A percentile compares a stretch with the other conserved stretches of the same genome.
Evolutionary conservation across 2,113 vertebrate species (phyloP).

Genomic region (Rhynchopsitta pachyrhyncha): DNA sequence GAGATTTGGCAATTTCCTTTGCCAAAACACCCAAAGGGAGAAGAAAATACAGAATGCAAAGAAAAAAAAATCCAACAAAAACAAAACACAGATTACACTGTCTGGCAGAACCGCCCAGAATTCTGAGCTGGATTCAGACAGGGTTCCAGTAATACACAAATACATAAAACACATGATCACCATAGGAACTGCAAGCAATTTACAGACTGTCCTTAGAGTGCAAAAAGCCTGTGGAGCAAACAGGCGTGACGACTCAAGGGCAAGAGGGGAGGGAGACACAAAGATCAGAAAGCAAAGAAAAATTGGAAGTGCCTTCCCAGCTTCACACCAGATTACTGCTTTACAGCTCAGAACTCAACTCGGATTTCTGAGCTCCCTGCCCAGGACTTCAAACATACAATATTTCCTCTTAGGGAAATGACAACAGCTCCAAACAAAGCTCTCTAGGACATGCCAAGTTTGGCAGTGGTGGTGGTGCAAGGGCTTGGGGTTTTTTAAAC

Average conservation of each 20-base stretch:
- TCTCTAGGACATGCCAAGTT: neutral
- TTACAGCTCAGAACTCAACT: neutral
- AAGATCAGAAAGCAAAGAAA: neutral
- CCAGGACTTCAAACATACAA: neutral
- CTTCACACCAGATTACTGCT: neutral
- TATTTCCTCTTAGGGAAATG: neutral
- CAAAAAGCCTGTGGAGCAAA: neutral
- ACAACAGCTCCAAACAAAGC: neutral
- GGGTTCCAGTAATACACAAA: neutral
- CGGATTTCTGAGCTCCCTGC: neutral
- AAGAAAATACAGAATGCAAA: neutral
- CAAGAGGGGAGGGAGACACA: neutral
- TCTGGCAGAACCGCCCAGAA: neutral
- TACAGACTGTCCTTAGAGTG: neutral
- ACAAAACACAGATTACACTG: neutral
- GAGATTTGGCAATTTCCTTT: neutral
- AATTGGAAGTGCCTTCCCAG: neutral
- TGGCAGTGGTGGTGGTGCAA: neutral
- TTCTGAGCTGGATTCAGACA: neutral
- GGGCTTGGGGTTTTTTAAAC: neutral
- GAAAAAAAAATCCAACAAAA: neutral
- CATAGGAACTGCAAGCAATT: neutral
- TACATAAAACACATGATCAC: neutral
- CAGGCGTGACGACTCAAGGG: fast-evolving
- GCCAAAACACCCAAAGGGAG: neutral